Percentiles rank a stretch among this genome's conserved stretches.
phyloP scores from a whole-genome alignment of 1,140 invertebrate genomes.

The Theocolax elegans region DNA sequence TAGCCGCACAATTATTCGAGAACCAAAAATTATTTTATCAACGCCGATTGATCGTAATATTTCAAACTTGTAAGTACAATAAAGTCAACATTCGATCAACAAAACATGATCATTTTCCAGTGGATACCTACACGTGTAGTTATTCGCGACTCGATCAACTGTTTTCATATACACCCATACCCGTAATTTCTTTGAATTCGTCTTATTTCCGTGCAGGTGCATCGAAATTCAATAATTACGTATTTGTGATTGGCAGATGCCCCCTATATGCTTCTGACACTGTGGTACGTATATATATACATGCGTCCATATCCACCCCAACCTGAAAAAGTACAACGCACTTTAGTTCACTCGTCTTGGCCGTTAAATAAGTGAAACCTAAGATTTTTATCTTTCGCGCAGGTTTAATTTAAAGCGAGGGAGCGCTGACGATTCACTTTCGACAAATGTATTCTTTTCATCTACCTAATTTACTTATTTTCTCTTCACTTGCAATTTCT shows the following conservation, averaged over 20 bases:
- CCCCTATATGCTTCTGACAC: not conserved
- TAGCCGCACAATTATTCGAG: no score
- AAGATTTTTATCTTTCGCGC: conserved; percentile 27
- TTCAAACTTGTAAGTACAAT: no score
- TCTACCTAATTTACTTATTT: conserved; percentile 32
- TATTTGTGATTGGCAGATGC: conserved; percentile 40
- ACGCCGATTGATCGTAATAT: no score
- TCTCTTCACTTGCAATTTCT: no score
- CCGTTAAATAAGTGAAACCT: conserved; percentile 4
- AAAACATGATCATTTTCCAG: no score
- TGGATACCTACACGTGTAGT: no score
- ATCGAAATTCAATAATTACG: conserved; percentile 35
- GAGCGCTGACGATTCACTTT: conserved; percentile 37
- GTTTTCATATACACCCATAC: no score
- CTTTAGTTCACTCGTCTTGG: not conserved
- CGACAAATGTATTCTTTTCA: conserved; percentile 34
- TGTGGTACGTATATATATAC: not conserved
- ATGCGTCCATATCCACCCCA: not conserved
- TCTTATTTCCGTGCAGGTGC: no score
- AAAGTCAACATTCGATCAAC: no score
- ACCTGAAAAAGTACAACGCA: conserved; percentile 30
- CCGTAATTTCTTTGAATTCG: no score
- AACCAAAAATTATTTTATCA: no score
- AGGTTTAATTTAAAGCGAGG: conserved; percentile 30
- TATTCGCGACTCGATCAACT: no score